Conservation (phyloP, 2,113 vertebrate genomes). For the Tragelaphus buxtoni region DNA sequence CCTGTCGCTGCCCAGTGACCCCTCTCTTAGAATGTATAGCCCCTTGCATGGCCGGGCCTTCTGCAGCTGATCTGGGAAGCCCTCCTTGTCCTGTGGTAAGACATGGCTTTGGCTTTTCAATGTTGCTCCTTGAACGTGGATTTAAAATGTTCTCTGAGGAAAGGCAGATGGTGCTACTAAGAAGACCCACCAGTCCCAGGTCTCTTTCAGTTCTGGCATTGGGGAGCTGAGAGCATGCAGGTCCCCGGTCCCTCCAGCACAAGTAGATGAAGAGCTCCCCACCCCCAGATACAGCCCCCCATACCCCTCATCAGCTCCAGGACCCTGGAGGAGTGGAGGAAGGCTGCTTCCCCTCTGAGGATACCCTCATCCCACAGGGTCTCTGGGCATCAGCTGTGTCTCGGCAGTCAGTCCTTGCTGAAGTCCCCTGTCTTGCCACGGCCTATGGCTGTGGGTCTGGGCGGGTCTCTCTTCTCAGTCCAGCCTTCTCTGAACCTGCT, state of each 20-base stretch:
- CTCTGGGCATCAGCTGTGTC: neutral
- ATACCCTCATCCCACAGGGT: neutral
- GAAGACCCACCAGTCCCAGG: neutral
- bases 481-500: neutral
- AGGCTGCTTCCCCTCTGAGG: neutral
- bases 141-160: neutral
- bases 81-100: neutral
- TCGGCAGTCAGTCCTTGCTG: neutral
- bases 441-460: neutral
- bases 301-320: neutral
- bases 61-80: neutral
- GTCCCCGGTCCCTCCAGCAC: accelerated
- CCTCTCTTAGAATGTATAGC: neutral
- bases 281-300: neutral
- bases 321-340: neutral
- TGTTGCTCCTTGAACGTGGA: neutral
- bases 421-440: neutral
- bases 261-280: no score
- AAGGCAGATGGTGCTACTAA: neutral
- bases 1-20: neutral
- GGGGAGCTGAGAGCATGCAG: accelerated
- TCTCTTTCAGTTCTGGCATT: neutral
- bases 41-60: neutral
- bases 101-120: neutral
- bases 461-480: neutral